Evolutionary conservation across 2,888 invertebrate genomes (phyloP).

Genomic region (Cyclophora albipunctata): DNA sequence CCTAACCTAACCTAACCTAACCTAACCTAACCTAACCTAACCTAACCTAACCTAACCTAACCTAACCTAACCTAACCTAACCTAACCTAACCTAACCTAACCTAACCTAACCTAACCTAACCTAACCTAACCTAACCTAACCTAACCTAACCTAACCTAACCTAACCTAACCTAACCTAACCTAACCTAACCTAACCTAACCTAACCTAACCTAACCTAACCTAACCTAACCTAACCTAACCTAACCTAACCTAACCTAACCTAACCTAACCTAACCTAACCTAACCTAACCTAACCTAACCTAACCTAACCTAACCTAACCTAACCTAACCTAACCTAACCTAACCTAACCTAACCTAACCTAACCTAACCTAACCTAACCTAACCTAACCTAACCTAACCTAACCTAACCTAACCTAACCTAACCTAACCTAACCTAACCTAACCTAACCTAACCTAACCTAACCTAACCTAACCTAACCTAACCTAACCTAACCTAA

Average conservation of each 20-base stretch:
- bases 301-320: slow-evolving; percentile 13
- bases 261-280: slow-evolving; percentile 10
- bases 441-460: slow-evolving; percentile 16
- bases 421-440: slow-evolving; percentile 13
- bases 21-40: slow-evolving; percentile 9
- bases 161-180: slow-evolving; percentile 9
- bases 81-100: slow-evolving; percentile 7
- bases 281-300: slow-evolving; percentile 12
- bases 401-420: slow-evolving; percentile 14
- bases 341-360: slow-evolving; percentile 13
- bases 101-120: slow-evolving; percentile 1
- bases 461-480: slow-evolving; percentile 16
- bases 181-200: slow-evolving; percentile 10
- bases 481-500: slow-evolving; percentile 17
- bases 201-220: slow-evolving; percentile 10
- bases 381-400: slow-evolving; percentile 14
- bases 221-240: slow-evolving; percentile 10
- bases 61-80: slow-evolving; percentile 9
- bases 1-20: slow-evolving; percentile 8
- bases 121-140: slow-evolving; percentile 9
- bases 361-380: slow-evolving; percentile 14
- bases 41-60: slow-evolving; percentile 5
- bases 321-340: slow-evolving; percentile 13
- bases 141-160: slow-evolving; percentile 11
- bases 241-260: slow-evolving; percentile 10